Percentiles rank a stretch among this genome's conserved stretches.
Conservation (phyloP, 1,140 invertebrate species). For the Lineus longissimus region DNA sequence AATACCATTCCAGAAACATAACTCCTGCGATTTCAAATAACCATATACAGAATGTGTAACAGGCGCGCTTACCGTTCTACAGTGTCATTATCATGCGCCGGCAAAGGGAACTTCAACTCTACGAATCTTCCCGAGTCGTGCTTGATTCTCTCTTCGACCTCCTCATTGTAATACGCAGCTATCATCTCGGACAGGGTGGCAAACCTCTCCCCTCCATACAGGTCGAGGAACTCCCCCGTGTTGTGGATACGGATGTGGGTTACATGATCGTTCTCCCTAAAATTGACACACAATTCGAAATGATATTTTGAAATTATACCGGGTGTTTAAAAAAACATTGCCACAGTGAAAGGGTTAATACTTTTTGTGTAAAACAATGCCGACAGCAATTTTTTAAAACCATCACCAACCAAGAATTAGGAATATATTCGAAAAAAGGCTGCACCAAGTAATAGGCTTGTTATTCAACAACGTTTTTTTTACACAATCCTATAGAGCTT, state of each 20-base stretch:
- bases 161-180: slow-evolving; percentile 79
- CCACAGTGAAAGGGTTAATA: too few species aligned
- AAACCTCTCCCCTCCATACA: slow-evolving; percentile 94
- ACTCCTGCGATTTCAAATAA: too few species aligned
- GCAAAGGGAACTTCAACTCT: slow-evolving; percentile 82
- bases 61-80: too few species aligned
- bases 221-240: slow-evolving; percentile 91
- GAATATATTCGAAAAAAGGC: background rate
- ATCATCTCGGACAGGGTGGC: slow-evolving; percentile 90
- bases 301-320: background rate
- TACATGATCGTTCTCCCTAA: slow-evolving; percentile 62
- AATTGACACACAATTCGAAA: background rate
- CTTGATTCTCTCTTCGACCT: slow-evolving; percentile 84
- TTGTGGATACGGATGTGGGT: slow-evolving; percentile 97
- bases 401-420: background rate
- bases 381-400: background rate
- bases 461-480: background rate
- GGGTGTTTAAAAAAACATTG: too few species aligned
- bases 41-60: too few species aligned
- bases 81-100: slow-evolving; percentile 61
- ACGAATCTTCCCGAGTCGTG: slow-evolving; percentile 89
- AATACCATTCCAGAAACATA: too few species aligned
- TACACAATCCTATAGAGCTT: too few species aligned
- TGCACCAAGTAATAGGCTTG: background rate
- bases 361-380: background rate